Base-by-base conservation (phyloP, 2,797 vertebrate species). In the Melanotaenia maccullochi region DNA sequence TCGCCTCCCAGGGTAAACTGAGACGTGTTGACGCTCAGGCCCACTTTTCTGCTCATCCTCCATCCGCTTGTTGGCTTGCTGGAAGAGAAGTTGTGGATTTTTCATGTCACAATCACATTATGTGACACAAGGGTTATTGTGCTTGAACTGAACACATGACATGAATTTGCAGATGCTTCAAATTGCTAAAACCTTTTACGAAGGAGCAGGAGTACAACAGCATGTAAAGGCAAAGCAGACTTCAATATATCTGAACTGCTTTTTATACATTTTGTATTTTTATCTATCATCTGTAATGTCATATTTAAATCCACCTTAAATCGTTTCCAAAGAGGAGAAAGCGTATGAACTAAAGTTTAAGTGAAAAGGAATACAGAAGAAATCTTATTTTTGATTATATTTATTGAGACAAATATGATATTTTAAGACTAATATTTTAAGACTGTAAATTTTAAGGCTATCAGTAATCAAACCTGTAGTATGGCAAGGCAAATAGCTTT, bases 1-100 rank as follows among this genome's bases (percentile, higher is more conserved):
- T 94, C 87, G 11, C 95, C 94, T 2, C 94, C 96, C 76, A 99
- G 89, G 8, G 91, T 90, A 90, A 99, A 97, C 88, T 96, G 92
- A 0, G 95, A 93, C 0, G 60, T 70, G 54, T 92, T 93, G 6
- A 91, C 85, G 28, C 85, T 89, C 79, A 99, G 81, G 12, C 97
- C 97, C n/a, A 91, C 22, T 5, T 81, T 89, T 69, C 96, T 93
- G 40, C 87, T 90, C 86, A 89, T 77, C 47, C 83, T 92, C 47
- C 92, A 61, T 30, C 60, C 74, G 28, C 80, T 69, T 2, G 90
- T 86, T 6, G 84, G 72, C 79, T 91, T 65, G 38, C 92, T 95
- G 71, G 40, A 60, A 72, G 66, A 83, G 28, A 54, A 85, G 70
- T 25, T 24, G 65, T 3, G 20, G 52, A 54, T 73, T 57, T 52